Percentiles rank a stretch among this genome's conserved stretches.
Evolutionary conservation across 2,113 vertebrate species (phyloP).

Genomic region (Ameiurus melas): DNA sequence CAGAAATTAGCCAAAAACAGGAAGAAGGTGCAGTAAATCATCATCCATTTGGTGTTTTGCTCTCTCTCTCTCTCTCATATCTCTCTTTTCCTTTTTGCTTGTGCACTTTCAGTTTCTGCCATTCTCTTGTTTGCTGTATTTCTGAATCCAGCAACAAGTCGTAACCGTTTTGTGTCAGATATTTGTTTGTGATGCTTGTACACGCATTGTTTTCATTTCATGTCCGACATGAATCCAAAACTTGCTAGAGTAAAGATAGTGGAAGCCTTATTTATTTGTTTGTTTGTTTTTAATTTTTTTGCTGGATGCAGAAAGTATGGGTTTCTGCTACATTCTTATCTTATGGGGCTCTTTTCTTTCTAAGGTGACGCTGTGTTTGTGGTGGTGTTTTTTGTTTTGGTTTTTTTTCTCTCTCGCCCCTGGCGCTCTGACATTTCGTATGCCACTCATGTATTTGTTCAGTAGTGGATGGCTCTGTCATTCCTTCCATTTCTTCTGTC

Average conservation of each 20-base stretch:
- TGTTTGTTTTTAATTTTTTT: too few relatives aligned
- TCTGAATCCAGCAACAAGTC: constrained; percentile 84
- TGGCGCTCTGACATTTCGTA: constrained; percentile 5
- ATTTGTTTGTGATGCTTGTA: constrained; percentile 64
- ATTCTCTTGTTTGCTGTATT: constrained; percentile 69
- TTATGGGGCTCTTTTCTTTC: constrained; percentile 33
- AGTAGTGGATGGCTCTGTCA: constrained; percentile 15
- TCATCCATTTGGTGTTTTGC: constrained; percentile 69
- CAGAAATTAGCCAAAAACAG: constrained; percentile 98
- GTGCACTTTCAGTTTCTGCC: constrained; percentile 69
- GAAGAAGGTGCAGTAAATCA: constrained; percentile 96
- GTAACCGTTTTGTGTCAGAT: constrained; percentile 50
- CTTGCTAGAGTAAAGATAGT: not conserved
- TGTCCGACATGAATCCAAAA: constrained; percentile 52
- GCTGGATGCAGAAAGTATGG: constrained; percentile 64
- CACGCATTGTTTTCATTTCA: constrained; percentile 75
- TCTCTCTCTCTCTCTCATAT: constrained; percentile 24
- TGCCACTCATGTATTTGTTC: constrained; percentile 16
- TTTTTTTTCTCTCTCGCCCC: not conserved
- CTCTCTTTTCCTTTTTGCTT: constrained; percentile 59
- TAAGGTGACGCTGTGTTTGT: constrained; percentile 42
- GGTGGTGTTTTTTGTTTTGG: not conserved
- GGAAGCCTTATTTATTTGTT: not conserved
- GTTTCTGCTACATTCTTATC: constrained; percentile 27
- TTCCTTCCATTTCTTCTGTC: constrained; percentile 3